Conservation (phyloP, 2,797 vertebrate genomes). For the Bucorvus abyssinicus region DNA sequence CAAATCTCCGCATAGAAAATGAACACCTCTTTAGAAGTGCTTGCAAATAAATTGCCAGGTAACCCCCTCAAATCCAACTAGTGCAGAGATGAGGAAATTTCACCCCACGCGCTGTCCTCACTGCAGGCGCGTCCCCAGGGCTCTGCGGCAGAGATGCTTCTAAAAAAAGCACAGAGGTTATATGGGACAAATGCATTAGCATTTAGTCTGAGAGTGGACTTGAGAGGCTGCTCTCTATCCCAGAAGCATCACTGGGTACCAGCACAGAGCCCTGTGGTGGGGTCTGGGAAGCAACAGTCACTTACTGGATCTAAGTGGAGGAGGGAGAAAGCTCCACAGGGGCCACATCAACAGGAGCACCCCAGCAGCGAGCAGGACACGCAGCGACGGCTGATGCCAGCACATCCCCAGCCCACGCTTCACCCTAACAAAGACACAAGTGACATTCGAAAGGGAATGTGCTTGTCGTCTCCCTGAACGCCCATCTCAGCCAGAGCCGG, state of each 20-base stretch:
- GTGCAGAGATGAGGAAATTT: neutral
- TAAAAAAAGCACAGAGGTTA: neutral
- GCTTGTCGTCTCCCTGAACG: neutral
- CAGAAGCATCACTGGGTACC: neutral
- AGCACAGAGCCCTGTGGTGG: rapidly evolving
- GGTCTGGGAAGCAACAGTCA: neutral
- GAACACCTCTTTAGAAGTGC: rapidly evolving
- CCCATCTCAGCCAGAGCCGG: neutral
- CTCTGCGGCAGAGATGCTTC: neutral
- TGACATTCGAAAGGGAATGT: rapidly evolving
- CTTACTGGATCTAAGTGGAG: neutral
- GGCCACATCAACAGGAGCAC: neutral
- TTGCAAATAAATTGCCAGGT: neutral
- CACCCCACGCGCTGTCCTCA: rapidly evolving
- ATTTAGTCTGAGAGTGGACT: neutral
- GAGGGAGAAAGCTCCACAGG: neutral
- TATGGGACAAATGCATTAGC: neutral
- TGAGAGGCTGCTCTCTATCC: neutral
- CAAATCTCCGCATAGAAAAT: rapidly evolving
- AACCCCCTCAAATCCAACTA: neutral
- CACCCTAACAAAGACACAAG: neutral
- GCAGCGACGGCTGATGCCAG: rapidly evolving
- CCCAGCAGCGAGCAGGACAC: rapidly evolving
- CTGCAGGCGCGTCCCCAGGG: neutral
- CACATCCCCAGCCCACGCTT: neutral